phyloP scores from a whole-genome alignment of 2,113 vertebrate species.

The Hippocampus barbouri region DNA sequence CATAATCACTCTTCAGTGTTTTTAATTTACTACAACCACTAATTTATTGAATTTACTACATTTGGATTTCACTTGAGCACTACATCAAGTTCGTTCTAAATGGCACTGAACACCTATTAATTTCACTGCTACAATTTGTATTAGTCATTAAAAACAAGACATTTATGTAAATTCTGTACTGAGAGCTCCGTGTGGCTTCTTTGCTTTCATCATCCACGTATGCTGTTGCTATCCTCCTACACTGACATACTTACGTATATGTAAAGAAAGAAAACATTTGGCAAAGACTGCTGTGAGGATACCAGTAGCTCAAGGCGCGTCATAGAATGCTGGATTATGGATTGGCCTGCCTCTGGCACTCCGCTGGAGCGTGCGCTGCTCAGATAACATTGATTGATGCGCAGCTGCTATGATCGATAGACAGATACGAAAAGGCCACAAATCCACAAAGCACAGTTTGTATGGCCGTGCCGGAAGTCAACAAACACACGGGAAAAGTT shows the following conservation, averaged over 20 bases:
- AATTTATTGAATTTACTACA: no score
- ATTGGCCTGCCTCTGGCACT: background rate
- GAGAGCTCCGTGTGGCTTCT: no score
- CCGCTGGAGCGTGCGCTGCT: background rate
- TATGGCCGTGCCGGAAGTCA: background rate
- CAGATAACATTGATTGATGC: slow-evolving; percentile 6
- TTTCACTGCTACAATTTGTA: background rate
- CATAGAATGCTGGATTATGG: background rate
- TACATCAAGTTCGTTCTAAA: background rate
- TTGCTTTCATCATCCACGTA: background rate
- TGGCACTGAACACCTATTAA: no score
- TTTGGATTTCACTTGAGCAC: no score
- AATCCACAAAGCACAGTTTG: background rate
- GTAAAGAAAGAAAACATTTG: slow-evolving; percentile 32
- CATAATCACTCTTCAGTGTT: no score
- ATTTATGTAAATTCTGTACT: no score
- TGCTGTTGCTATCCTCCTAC: slow-evolving; percentile 18
- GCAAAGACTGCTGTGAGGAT: no score
- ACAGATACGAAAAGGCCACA: background rate
- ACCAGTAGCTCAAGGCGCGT: background rate
- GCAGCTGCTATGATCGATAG: background rate
- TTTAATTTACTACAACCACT: background rate
- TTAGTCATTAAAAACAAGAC: no score
- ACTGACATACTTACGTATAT: background rate
- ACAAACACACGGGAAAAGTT: background rate